Base-by-base conservation (phyloP, 2,797 vertebrate genomes). In the Dipus sagitta region DNA sequence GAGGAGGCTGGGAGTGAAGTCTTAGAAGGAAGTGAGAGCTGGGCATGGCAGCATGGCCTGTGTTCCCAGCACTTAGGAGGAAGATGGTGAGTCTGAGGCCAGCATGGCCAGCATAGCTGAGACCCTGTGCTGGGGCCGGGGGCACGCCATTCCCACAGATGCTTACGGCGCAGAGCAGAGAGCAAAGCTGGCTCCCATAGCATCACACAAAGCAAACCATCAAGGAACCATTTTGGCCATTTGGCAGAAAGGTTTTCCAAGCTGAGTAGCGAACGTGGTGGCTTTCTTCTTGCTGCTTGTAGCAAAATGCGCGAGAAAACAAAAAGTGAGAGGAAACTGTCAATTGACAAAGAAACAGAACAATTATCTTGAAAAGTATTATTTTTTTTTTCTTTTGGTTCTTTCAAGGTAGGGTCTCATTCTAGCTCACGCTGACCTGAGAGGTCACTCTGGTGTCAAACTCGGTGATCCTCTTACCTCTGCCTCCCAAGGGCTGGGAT, bases 361-460 rank as follows among this genome's bases (percentile, higher is more conserved):
- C 30, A 68, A 82, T 89, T 64, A 77, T 77, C 93, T 85, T 78
- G 65, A 47, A 91, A 89, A 74, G 24, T n/a, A 75, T 75, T 89
- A 86, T 26, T 54, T 58, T 58, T 58, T 58, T 58, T 14, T 58
- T 47, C 47, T 47, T 47, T 47, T 47, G 47, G 47, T 47, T 47
- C 47, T 47, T 47, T 47, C 8, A 12, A 58, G 54, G 54, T 14
- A 15, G 14, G 54, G 54, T 17, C 54, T 58, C 54, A 2, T 58
- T 58, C 54, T 58, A 58, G 54, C 54, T 14, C 54, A 58, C 8
- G 4, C 54, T 58, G 47, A 47, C 47, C 47, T 47, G 47, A 6
- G 47, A 42, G 47, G 4, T 47, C 47, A 47, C 47, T 47, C 47
- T 47, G 47, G 47, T 47, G 10, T 47, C 47, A 47, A 47, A 47